Conservation (phyloP, 2,888 invertebrate species). For the Corbicula japonica region DNA sequence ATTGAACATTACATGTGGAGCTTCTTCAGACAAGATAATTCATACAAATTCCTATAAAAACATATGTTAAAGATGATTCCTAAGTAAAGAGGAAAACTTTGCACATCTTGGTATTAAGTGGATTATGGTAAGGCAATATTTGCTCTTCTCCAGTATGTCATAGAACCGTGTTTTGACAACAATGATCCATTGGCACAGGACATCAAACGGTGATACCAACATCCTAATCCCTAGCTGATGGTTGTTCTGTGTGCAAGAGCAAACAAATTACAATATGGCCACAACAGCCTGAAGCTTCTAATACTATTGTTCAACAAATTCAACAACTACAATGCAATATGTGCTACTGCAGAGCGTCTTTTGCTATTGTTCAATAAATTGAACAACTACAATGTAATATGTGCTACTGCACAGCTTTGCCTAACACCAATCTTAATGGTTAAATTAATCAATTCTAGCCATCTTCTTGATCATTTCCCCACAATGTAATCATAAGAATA, state of each 20-base stretch:
- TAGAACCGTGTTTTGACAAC: slow-evolving; percentile 33
- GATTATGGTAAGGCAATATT: slow-evolving; percentile 39
- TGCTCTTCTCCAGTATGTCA: slow-evolving; percentile 35
- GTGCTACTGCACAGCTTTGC: too few species aligned
- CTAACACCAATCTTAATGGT: too few species aligned
- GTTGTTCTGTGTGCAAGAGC: slow-evolving; percentile 2
- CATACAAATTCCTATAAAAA: slow-evolving; percentile 26
- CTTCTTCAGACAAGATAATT: slow-evolving; percentile 36
- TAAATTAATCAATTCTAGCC: too few species aligned
- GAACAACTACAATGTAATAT: too few species aligned
- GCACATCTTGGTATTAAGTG: slow-evolving; percentile 21
- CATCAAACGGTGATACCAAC: slow-evolving; percentile 35
- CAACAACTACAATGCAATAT: too few species aligned
- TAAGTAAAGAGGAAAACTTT: slow-evolving; percentile 3
- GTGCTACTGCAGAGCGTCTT: too few species aligned
- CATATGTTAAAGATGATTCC: slow-evolving; percentile 30
- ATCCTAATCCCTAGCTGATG: slow-evolving; percentile 26
- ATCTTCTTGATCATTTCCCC: too few species aligned
- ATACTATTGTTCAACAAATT: too few species aligned
- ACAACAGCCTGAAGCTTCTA: too few species aligned
- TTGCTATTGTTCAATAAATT: too few species aligned
- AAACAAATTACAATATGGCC: background rate
- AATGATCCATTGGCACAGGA: slow-evolving; percentile 20
- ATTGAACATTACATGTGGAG: too few species aligned
- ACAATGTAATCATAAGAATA: too few species aligned